Evolutionary conservation across 2,888 invertebrate genomes (phyloP).

Genomic region (Euphydryas editha): DNA sequence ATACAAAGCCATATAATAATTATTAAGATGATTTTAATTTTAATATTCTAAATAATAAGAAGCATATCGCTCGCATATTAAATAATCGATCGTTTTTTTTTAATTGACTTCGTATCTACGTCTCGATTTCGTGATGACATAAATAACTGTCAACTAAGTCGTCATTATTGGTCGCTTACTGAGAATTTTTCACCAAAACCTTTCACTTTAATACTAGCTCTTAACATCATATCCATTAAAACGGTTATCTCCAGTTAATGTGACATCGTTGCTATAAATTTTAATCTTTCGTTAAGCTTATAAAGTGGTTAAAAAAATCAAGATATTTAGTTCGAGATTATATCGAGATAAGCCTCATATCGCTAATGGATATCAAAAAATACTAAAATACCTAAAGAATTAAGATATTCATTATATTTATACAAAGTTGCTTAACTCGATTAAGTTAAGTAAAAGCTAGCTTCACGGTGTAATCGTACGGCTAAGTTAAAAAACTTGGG

Average conservation of each 20-base stretch:
- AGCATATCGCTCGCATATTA: slow-evolving; percentile 46
- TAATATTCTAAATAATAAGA: slow-evolving; percentile 50
- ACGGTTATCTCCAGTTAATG: slow-evolving; percentile 6
- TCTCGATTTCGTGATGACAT: slow-evolving; percentile 56
- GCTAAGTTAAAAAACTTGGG: slow-evolving; percentile 47
- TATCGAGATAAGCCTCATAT: not conserved
- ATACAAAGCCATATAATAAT: slow-evolving; percentile 50
- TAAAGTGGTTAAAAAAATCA: not conserved
- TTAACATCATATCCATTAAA: slow-evolving; percentile 16
- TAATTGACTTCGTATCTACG: slow-evolving; percentile 53
- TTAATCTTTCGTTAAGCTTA: not conserved
- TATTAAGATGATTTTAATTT: slow-evolving; percentile 58
- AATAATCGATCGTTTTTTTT: slow-evolving; percentile 61
- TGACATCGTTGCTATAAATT: not conserved
- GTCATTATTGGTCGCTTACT: slow-evolving; percentile 55
- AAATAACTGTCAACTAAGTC: slow-evolving; percentile 61
- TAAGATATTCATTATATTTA: not conserved
- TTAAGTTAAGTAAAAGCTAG: slow-evolving; percentile 2
- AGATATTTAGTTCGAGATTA: not conserved
- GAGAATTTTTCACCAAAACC: slow-evolving; percentile 22
- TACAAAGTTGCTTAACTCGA: not conserved
- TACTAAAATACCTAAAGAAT: not conserved
- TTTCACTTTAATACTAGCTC: slow-evolving; percentile 13
- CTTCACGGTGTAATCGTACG: slow-evolving; percentile 6
- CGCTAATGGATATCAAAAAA: not conserved